Evolutionary conservation across 2,888 invertebrate species (phyloP), one percentile per base, ranked within the genome.

Genomic region (Drosophila subquinaria): DNA sequence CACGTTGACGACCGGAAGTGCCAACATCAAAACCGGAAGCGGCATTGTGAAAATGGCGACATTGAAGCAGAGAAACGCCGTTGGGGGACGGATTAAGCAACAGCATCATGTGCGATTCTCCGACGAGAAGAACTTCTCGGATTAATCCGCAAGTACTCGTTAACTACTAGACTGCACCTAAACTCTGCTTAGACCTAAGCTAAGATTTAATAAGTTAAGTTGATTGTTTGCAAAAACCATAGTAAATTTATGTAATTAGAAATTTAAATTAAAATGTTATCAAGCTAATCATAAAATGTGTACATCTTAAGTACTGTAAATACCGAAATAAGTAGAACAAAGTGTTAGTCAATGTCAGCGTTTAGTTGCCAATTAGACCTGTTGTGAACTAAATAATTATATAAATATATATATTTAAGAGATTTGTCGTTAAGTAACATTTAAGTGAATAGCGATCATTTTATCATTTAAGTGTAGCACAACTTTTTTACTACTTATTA

Each of bases 101-200:
- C 92, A 91, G 65, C 91, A 91, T 73, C 91, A 91, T 81, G 91
- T 91, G 69, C 91, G 91, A 70, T 91, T 91, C 76, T 92, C 91
- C 47, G 91, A 91, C 71, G 91, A 91, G 81, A 91, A 91, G 69
- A 92, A 92, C 68, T 91, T 91, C 79, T 92, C 91, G 61, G 92
- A 92, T 79, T 92, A 62, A 66, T 15, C 35, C 42, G 59, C 51
- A 63, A 59, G 60, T 30, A 78, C 45, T 69, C 66, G 71, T 61
- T 75, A 90, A 90, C 88, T 88, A 81, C 90, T 91, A 90, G 90
- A 90, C 91, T 91, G 90, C 91, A 90, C 90, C 83, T 89, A 88
- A 86, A 78, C 84, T 90, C 79, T 90, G 82, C 76, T 81, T 76
- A 81, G 68, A 56, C 47, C 48, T 79, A 84, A 73, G 70, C 57